A percentile compares a stretch with the other conserved stretches of the same genome.
These are phyloP conservation scores for Grantiella picta DNA, from an alignment of 2,113 vertebrate genomes.

Conservation along the genomic window DNA sequence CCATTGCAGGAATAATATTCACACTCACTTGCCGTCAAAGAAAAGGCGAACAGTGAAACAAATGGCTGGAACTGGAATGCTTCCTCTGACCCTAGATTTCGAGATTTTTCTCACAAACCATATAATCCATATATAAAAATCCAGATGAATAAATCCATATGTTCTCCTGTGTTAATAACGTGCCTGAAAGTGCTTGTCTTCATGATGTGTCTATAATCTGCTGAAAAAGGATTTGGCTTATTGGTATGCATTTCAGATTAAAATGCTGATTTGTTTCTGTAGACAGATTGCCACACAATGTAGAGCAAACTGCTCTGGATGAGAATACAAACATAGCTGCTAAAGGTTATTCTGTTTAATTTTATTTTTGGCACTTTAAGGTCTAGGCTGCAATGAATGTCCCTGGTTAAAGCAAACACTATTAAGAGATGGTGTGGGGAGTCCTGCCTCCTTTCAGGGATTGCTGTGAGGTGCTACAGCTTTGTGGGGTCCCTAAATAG, in stretches of 20 bases:
- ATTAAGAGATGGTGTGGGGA: background rate
- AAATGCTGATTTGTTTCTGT: background rate
- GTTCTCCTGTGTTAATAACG: background rate
- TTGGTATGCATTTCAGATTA: background rate
- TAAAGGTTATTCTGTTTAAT: background rate
- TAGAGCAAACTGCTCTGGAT: background rate
- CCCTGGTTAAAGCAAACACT: background rate
- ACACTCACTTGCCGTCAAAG: background rate
- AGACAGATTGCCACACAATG: background rate
- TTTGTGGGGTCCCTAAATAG: background rate
- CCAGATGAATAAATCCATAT: background rate
- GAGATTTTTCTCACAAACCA: background rate
- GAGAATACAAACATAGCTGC: background rate
- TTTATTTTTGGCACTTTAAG: background rate
- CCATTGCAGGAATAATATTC: background rate
- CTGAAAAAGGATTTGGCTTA: background rate
- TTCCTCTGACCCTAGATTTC: background rate
- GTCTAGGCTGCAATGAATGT: accelerated
- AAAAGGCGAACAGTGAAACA: background rate
- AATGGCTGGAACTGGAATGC: background rate
- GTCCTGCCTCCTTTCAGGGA: background rate
- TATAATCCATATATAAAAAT: background rate
- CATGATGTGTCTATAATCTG: background rate
- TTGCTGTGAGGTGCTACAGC: background rate
- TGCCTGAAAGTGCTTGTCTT: background rate